Base-by-base conservation (phyloP, 2,888 invertebrate genomes). In the Eledona agricola region DNA sequence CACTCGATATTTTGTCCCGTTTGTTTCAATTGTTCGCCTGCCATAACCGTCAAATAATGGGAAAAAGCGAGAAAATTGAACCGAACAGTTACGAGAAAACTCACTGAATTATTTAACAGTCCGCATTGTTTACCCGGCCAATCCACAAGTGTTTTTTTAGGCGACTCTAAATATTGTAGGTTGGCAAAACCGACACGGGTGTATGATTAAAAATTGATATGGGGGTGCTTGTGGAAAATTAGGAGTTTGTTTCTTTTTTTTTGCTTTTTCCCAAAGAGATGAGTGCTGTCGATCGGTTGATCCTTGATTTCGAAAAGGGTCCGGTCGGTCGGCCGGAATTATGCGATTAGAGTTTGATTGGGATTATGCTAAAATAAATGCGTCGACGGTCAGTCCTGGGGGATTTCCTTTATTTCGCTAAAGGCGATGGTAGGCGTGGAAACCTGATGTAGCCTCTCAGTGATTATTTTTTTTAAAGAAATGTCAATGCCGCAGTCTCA, bases 111-210 rank as follows among this genome's bases (percentile, higher is more conserved):
- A 50, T 50, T 50, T 40, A 50, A 40, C 13, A 50, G 43, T 43
- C 51, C 43, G 51, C 51, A 43, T 51, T 51, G 51, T 51, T 51
- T 51, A 43, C 51, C 28, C 26, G 43, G 19, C 35, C 51, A 51
- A 51, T 51, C 51, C 51, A 43, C 51, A 51, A 51, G 51, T 51
- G 51, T 51, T 51, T 34, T 38, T 29, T 16, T 10, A 26, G 28
- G 45, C 34, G n/a, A n/a, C n/a, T n/a, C n/a, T 45, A 34, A 34
- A 45, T 45, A 45, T 45, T 34, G 45, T 45, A 34, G 32, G 40
- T n/a, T n/a, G n/a, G n/a, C 20, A 23, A 49, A 49, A 22, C 13
- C 35, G 10, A n/a, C n/a, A 35, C 46, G 35, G 19, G 25, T 46
- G 34, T 19, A 12, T 38, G 4, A 25, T 50, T 50, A 31, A 19